Evolutionary conservation across 2,113 vertebrate species (phyloP).

Genomic region (Leuciscus idus): DNA sequence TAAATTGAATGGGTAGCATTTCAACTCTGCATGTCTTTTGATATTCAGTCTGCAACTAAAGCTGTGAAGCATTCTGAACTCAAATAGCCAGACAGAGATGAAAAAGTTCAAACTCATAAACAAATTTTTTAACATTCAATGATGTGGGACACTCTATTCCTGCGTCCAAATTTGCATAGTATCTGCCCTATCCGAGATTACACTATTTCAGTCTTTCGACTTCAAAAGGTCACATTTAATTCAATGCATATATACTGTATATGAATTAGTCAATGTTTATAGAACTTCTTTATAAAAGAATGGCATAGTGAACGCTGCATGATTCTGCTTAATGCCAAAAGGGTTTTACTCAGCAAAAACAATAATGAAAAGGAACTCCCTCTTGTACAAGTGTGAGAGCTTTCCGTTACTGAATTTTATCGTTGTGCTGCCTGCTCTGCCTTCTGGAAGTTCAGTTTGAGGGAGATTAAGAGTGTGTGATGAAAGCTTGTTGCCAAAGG

Average conservation of each 20-base stretch:
- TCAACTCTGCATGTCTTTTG: neutral
- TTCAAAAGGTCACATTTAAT: no score
- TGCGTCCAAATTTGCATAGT: no score
- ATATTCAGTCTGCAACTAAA: neutral
- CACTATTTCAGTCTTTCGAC: no score
- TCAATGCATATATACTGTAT: no score
- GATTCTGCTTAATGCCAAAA: neutral
- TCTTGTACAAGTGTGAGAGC: neutral
- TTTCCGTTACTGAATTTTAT: constrained; percentile 20
- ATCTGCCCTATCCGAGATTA: no score
- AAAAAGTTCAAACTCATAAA: no score
- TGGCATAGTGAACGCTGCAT: neutral
- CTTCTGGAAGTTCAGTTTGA: constrained; percentile 34
- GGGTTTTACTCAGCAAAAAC: constrained; percentile 14
- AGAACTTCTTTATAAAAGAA: neutral
- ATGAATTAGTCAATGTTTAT: neutral
- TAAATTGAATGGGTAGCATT: neutral
- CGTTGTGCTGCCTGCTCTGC: constrained; percentile 12
- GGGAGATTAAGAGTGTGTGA: constrained; percentile 22
- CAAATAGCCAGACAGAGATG: neutral
- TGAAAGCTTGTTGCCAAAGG: constrained; percentile 18
- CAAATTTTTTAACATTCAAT: no score
- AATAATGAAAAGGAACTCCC: neutral
- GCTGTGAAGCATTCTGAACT: neutral
- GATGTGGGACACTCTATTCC: no score